Evolutionary conservation across 2,888 invertebrate species (phyloP), one percentile per base, ranked within the genome.

Genomic region (Drosophila monieri): DNA sequence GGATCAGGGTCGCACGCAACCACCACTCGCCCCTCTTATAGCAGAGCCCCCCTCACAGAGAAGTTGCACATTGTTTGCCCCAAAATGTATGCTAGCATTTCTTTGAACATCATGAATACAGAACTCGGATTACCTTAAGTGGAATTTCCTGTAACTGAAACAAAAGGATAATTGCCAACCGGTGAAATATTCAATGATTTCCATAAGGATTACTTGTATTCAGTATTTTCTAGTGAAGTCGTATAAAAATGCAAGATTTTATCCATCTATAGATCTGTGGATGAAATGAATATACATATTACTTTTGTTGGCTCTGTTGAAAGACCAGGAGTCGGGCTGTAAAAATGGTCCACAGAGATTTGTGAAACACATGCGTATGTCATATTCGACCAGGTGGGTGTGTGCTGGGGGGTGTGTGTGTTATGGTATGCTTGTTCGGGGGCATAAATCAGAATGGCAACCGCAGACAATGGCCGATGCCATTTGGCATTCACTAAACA

Each of bases 381-480:
- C 62, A 66, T 66, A 66, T 46, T 64, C 18, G 61, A 48, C 32
- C 48, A 12, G 44, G 65, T 51, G 54, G 62, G 43, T 68, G 48
- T 64, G 18, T 18, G 18, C 18, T 18, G 1, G 18, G 18, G 18
- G 1, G 18, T 18, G 18, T 18, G 1, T 18, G 2, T 18, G 18
- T 1, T 18, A 59, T 49, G 65, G 61, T 52, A 49, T 55, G 61
- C 39, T 39, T 57, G 39, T 47, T n/a, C 32, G 37, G 18, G 37
- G 43, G 43, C 77, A 79, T 83, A 85, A 88, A 86, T 83, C 88
- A 88, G 68, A 74, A 62, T 68, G 60, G 69, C 41, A 44, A 58
- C 58, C 43, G 67, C 85, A 83, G 86, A 88, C 86, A 87, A 85
- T 87, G 79, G 83, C 59, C 69, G 58, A 32, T 51, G 66, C 64